Percentiles rank a stretch among this genome's conserved stretches.
Conservation (phyloP, 2,888 invertebrate species). For the Amphipyra tragopoginis region DNA sequence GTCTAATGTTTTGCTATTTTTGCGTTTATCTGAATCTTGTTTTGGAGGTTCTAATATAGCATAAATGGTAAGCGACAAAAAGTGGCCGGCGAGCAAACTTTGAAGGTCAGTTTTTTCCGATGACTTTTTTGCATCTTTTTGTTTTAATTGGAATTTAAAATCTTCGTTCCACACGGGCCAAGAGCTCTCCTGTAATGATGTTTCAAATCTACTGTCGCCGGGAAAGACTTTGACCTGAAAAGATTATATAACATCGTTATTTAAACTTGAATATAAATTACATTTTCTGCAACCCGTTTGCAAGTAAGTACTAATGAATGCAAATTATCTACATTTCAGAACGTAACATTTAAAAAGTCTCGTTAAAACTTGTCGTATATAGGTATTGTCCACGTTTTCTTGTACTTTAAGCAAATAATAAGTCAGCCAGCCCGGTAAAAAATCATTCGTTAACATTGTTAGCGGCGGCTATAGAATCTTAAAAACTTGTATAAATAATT, state of each 20-base stretch:
- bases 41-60: constrained; percentile 91
- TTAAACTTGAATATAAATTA: constrained; percentile 14
- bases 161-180: constrained; percentile 95
- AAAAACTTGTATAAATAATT: background rate
- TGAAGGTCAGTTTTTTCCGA: constrained; percentile 87
- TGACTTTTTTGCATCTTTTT: constrained; percentile 86
- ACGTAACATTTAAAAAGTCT: background rate
- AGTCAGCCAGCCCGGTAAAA: constrained; percentile 1
- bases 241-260: constrained; percentile 21
- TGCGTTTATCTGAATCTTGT: constrained; percentile 78
- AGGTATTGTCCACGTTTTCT: background rate
- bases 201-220: constrained; percentile 93
- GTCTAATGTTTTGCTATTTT: constrained; percentile 76
- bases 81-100: constrained; percentile 91
- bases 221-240: constrained; percentile 94
- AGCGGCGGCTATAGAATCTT: background rate
- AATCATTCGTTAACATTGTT: constrained; percentile 22
- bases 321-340: constrained; percentile 5
- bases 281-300: constrained; percentile 1
- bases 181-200: constrained; percentile 92
- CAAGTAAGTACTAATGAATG: background rate
- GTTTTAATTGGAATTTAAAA: constrained; percentile 92
- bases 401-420: background rate
- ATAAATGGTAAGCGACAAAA: constrained; percentile 92
- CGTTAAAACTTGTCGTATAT: background rate